phyloP scores from a whole-genome alignment of 2,888 invertebrate species.

The Agrotis puta region DNA sequence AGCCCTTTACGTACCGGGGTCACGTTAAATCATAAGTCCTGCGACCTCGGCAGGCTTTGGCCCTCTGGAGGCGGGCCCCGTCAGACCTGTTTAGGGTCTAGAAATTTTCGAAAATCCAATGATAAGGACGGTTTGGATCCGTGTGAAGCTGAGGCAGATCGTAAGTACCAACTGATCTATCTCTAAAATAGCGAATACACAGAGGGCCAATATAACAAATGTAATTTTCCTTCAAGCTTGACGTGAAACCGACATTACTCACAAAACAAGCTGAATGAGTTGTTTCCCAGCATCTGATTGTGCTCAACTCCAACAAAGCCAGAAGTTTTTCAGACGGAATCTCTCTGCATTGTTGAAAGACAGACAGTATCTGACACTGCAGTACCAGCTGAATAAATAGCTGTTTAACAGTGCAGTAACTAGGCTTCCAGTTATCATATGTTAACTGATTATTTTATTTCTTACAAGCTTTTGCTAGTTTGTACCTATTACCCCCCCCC shows the following conservation, averaged over 20 bases:
- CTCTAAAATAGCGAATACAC: no score
- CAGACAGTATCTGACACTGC: slow-evolving; percentile 22
- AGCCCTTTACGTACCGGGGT: no score
- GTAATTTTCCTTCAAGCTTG: not conserved
- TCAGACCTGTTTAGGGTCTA: no score
- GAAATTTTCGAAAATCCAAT: no score
- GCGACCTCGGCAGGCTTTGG: no score
- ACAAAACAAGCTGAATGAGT: slow-evolving; percentile 26
- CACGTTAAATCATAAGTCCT: no score
- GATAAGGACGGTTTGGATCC: no score
- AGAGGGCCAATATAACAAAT: not conserved
- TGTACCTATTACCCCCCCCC: no score
- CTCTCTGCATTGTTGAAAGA: slow-evolving; percentile 32
- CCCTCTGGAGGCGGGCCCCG: no score
- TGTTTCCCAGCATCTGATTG: slow-evolving; percentile 47
- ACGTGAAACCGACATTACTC: slow-evolving; percentile 7
- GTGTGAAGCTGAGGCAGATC: no score
- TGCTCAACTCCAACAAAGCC: slow-evolving; percentile 46
- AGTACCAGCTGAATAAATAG: slow-evolving; percentile 8
- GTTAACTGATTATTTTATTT: not conserved
- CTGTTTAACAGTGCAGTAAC: slow-evolving; percentile 1
- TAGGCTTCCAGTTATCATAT: not conserved
- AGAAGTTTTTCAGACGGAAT: slow-evolving; percentile 40
- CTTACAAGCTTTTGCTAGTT: not conserved
- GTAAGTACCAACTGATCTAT: no score